These are phyloP conservation scores for Thrips palmi DNA, from an alignment of 1,140 invertebrate genomes.

Conservation along the genomic window DNA sequence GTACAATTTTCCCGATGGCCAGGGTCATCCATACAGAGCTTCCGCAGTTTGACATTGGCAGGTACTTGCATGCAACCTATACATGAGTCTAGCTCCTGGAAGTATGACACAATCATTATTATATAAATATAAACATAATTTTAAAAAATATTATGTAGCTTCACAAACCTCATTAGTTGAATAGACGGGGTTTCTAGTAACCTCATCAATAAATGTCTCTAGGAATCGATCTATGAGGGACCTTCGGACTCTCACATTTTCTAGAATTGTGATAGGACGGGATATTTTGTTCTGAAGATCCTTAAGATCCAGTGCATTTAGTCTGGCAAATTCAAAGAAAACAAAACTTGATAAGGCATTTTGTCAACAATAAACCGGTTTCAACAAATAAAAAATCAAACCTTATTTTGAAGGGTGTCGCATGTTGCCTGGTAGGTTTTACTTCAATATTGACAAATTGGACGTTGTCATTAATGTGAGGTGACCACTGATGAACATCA, in stretches of 20 bases:
- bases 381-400: too few relatives aligned
- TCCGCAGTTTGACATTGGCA: constrained; percentile 65
- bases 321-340: constrained; percentile 22
- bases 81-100: constrained; percentile 58
- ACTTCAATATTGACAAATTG: constrained; percentile 73
- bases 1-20: constrained; percentile 29
- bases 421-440: constrained; percentile 33
- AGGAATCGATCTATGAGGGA: constrained; percentile 67
- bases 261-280: constrained; percentile 50
- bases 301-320: constrained; percentile 59
- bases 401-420: constrained; percentile 38
- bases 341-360: constrained; percentile 4
- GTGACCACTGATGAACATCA: constrained; percentile 49
- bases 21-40: constrained; percentile 37
- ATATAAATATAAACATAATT: neutral
- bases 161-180: constrained; percentile 38
- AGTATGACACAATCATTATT: constrained; percentile 10
- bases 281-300: constrained; percentile 58
- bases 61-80: constrained; percentile 70
- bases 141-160: constrained; percentile 11
- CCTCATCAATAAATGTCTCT: constrained; percentile 58
- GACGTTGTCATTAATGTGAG: constrained; percentile 35
- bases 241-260: constrained; percentile 60
- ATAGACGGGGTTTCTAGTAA: constrained; percentile 50
- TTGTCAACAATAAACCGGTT: constrained; percentile 4